Base-by-base conservation (phyloP, 53 echinoderm and acorn worm genomes). In the Temnopleurus reevesii region DNA sequence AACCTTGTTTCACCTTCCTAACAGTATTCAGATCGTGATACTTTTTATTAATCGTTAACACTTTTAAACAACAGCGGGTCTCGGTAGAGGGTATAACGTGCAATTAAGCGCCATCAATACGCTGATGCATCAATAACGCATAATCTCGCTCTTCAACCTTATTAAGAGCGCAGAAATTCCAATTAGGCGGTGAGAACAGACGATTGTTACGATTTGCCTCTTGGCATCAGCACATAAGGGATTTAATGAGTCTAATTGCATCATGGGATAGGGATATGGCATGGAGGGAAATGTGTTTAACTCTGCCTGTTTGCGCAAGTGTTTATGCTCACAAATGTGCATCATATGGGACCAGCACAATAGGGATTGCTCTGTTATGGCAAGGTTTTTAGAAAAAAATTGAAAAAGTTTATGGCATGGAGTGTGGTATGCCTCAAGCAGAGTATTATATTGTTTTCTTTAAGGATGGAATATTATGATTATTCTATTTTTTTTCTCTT, bases 151-250 rank as follows among this genome's bases (percentile, higher is more conserved):
- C 77, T 63, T 59, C 34, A 77, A 77, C 45, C 43, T 77, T 77
- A 77, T 77, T 77, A 77, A 25, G 45, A 19, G 49, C 53, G 30
- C 24, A 81, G 34, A 81, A 51, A 81, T 81, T 53, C 81, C 81
- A 81, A 81, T 81, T 81, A 81, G 81, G 53, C 81, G 81, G 81
- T 19, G 81, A 81, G 81, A 81, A 81, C 81, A 81, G 81, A 31
- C 49, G 81, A 81, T 53, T 51, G 28, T 29, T 28, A 17, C 53
- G 28, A 81, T 81, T 81, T 53, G 81, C 49, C 81, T 81, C 25
- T 53, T 81, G 81, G 81, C 81, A 81, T 45, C 53, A 12, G 28
- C 12, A 26, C 17, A n/a, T n/a, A 1, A 18, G 30, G 81, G 28
- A 27, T 46, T 35, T 81, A 81, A 81, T 81, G 53, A 81, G 30